phyloP scores from a whole-genome alignment of 1,140 invertebrate genomes.

The Calephelis nemesis region DNA sequence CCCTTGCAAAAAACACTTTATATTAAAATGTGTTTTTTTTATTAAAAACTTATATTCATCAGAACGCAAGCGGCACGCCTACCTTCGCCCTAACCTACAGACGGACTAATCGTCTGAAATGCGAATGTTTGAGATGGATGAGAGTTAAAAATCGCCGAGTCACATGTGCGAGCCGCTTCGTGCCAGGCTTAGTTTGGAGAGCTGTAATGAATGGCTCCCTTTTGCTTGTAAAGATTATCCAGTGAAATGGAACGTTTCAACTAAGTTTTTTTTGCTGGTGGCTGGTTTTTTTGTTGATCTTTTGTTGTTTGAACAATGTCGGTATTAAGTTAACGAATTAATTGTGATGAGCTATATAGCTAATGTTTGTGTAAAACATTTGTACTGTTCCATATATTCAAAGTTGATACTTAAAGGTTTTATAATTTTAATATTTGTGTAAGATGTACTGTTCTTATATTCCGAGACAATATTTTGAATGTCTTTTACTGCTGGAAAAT shows the following conservation, averaged over 20 bases:
- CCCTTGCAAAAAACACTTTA: no score
- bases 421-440: no score
- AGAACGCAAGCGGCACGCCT: not conserved
- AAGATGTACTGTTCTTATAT: no score
- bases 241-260: not conserved
- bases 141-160: constrained; percentile 17
- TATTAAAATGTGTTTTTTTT: no score
- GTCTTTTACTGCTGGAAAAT: no score
- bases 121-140: constrained; percentile 8
- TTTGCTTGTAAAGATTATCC: constrained; percentile 1
- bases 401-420: no score
- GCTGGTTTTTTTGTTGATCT: not conserved
- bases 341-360: no score
- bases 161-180: constrained; percentile 6
- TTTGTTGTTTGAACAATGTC: not conserved
- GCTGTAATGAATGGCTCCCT: not conserved
- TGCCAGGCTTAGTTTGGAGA: constrained; percentile 12
- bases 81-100: not conserved
- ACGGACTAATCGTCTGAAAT: constrained; percentile 10
- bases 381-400: no score
- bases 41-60: no score
- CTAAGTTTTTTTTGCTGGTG: not conserved
- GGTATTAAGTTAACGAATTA: no score
- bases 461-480: no score
- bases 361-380: no score